These are phyloP conservation scores for Deilephila elpenor DNA, from an alignment of 2,888 invertebrate species.

Conservation along the genomic window DNA sequence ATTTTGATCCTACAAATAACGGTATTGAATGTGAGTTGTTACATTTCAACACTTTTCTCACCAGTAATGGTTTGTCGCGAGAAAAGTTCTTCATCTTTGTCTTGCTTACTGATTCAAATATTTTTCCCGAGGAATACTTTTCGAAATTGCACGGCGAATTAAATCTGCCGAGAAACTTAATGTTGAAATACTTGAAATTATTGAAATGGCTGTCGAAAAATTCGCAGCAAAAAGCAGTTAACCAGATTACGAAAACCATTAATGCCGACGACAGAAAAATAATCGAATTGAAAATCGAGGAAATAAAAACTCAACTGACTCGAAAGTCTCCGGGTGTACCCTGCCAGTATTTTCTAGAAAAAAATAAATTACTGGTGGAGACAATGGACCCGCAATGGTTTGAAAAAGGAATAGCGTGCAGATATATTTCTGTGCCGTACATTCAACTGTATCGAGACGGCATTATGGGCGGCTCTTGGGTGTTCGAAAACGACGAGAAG, in stretches of 20 bases:
- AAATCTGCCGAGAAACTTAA: background rate
- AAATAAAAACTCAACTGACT: background rate
- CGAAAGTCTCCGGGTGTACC: constrained; percentile 13
- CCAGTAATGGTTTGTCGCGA: constrained; percentile 41
- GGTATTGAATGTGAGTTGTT: constrained; percentile 39
- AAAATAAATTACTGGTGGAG: background rate
- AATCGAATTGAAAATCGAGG: background rate
- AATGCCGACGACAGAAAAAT: background rate
- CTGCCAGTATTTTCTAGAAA: background rate
- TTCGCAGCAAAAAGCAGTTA: background rate
- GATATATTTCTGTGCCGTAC: constrained; percentile 25
- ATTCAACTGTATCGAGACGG: background rate
- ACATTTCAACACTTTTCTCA: constrained; percentile 45
- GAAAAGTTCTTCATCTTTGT: constrained; percentile 50
- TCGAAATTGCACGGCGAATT: constrained; percentile 33
- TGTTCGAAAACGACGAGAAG: background rate
- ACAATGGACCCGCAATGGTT: constrained; percentile 21
- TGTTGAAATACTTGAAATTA: background rate
- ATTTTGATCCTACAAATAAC: constrained; percentile 30
- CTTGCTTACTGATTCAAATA: constrained; percentile 44
- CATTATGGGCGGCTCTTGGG: background rate
- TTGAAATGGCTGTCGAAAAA: constrained; percentile 20
- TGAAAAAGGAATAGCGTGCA: constrained; percentile 22
- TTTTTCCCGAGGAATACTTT: constrained; percentile 46
- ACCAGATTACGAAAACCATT: constrained; percentile 6